Evolutionary conservation across 2,113 vertebrate genomes (phyloP), one percentile per base, ranked within the genome.

Genomic region (Anseranas semipalmata): DNA sequence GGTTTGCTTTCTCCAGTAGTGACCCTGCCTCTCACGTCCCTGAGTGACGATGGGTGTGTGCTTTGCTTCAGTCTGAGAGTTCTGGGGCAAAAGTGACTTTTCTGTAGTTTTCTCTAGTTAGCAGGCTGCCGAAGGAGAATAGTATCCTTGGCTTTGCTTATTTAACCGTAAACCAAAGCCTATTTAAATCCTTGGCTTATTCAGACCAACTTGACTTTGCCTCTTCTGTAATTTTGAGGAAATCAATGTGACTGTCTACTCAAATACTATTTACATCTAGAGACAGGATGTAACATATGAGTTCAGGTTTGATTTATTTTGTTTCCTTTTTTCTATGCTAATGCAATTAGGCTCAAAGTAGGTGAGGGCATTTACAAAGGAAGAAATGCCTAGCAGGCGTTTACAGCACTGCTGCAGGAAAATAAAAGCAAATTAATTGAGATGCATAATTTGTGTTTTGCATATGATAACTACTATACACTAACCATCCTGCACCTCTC

Each of bases 341-440:
- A 79, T 90, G 76, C 74, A 74, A 91, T 83, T 86, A 93, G 58
- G 46, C 48, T 84, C 52, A 84, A 92, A 96, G 74, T 63, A 84
- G 41, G 22, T 74, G 91, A 96, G 68, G 58, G 85, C 89, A 89
- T 96, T 96, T 96, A 53, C 74, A 95, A 87, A 94, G 71, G 81
- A 87, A 94, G 89, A 89, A 96, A 91, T 53, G 77, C 62, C 96
- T 87, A 76, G 80, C 43, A 80, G 94, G 91, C 81, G 50, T 76
- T 77, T 46, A 56, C 32, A 87, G 84, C 15, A 28, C 15, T 74
- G 77, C 67, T 86, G 33, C 43, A 89, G 72, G 90, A 83, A 91
- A 94, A 86, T 25, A 81, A 33, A 92, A 81, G 74, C 75, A 75
- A 89, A 90, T 63, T 91, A 81, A 80, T 75, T 87, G 87, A 91